A percentile compares a stretch with the other conserved stretches of the same genome.
phyloP scores from a whole-genome alignment of 1,140 invertebrate genomes.

The Marisa cornuarietis region DNA sequence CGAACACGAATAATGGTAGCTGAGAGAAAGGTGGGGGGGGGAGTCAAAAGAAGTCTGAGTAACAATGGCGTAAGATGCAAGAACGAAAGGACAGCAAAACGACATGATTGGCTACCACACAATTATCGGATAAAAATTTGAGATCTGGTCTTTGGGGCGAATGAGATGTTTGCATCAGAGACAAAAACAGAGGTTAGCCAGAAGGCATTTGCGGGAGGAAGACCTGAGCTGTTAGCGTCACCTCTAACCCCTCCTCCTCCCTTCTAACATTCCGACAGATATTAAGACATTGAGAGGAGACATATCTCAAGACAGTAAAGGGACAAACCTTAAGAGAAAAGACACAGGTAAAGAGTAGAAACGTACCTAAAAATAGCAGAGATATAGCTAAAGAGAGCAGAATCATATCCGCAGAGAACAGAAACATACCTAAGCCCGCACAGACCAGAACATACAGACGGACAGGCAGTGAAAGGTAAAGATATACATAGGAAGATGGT shows the following conservation, averaged over 20 bases:
- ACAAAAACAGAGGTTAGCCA: too few relatives aligned
- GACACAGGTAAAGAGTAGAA: not conserved
- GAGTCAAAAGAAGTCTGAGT: too few relatives aligned
- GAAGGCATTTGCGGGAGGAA: too few relatives aligned
- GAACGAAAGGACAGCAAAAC: too few relatives aligned
- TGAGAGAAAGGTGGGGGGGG: too few relatives aligned
- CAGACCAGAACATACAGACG: not conserved
- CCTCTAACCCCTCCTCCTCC: conserved; percentile 11
- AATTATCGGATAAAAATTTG: too few relatives aligned
- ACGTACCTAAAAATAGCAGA: not conserved
- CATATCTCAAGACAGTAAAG: conserved; percentile 14
- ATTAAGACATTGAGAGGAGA: conserved; percentile 7
- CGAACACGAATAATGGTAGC: too few relatives aligned
- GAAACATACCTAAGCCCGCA: too few relatives aligned
- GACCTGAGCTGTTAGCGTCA: conserved; percentile 4
- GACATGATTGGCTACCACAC: too few relatives aligned
- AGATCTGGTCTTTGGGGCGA: too few relatives aligned
- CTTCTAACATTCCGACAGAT: conserved; percentile 10
- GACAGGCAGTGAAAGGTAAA: conserved; percentile 13
- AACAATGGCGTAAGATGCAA: too few relatives aligned
- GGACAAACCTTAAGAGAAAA: conserved; percentile 12
- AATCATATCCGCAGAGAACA: not conserved
- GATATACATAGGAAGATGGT: not conserved
- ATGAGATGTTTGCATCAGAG: too few relatives aligned
- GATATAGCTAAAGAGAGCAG: not conserved